Conservation (phyloP, 1,140 invertebrate species). For the Pentalonia nigronervosa region DNA sequence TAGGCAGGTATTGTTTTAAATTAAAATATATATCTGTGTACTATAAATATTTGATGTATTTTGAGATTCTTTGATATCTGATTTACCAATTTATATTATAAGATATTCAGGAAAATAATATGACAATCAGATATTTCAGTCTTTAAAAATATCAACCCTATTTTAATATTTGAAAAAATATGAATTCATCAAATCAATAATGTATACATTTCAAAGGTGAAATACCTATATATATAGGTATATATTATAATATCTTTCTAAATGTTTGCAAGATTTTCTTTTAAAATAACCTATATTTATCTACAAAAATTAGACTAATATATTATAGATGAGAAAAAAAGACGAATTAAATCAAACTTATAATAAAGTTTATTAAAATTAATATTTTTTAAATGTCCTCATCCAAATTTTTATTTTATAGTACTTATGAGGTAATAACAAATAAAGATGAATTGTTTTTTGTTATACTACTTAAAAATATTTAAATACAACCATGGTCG, state of each 20-base stretch:
- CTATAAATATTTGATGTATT: not conserved
- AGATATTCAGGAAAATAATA: slow-evolving; percentile 8
- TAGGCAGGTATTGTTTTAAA: not conserved
- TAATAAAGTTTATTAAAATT: not conserved
- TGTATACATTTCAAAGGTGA: not conserved
- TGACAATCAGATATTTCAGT: not conserved
- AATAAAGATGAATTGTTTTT: not conserved
- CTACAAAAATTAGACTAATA: not conserved
- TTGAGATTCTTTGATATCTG: not conserved
- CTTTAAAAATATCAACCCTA: not conserved
- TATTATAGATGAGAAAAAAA: not conserved
- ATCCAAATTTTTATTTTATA: not conserved
- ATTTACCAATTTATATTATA: not conserved
- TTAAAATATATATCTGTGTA: not conserved
- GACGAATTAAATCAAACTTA: not conserved
- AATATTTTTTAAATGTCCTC: not conserved
- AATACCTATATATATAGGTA: not conserved
- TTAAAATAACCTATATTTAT: not conserved
- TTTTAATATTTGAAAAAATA: not conserved
- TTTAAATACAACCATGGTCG: not conserved
- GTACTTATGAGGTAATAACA: not conserved
- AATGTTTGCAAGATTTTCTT: not conserved
- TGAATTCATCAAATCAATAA: not conserved
- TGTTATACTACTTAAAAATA: not conserved
- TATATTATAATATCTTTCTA: too few relatives aligned